These are phyloP conservation scores for Bothrops jararaca DNA, from an alignment of 2,113 vertebrate genomes.

Conservation along the genomic window DNA sequence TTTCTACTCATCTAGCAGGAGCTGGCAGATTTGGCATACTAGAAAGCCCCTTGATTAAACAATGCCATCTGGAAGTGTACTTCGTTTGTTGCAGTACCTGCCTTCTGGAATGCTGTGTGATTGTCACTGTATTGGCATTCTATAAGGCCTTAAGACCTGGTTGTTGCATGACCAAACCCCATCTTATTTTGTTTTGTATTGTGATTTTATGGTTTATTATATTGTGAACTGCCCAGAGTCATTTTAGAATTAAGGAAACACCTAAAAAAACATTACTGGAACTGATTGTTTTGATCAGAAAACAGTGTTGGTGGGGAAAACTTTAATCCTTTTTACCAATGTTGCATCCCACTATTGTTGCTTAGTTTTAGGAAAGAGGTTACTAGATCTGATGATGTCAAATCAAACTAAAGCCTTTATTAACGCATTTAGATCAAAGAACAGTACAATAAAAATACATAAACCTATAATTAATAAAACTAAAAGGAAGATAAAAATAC, in stretches of 20 bases:
- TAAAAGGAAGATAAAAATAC: neutral
- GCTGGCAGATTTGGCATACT: neutral
- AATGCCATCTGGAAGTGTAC: neutral
- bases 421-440: no score
- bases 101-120: neutral
- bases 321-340: neutral
- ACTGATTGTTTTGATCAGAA: neutral
- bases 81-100: neutral
- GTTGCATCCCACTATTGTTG: neutral
- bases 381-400: neutral
- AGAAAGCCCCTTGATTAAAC: neutral
- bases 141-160: neutral
- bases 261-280: neutral
- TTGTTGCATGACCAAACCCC: neutral
- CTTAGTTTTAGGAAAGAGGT: neutral
- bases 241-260: neutral
- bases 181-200: neutral
- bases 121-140: neutral
- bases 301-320: neutral
- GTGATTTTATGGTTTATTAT: neutral
- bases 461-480: no score
- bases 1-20: neutral
- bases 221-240: neutral
- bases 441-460: no score
- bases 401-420: neutral